Conservation (phyloP, 2,113 vertebrate genomes). For the Patagioenas fasciata region DNA sequence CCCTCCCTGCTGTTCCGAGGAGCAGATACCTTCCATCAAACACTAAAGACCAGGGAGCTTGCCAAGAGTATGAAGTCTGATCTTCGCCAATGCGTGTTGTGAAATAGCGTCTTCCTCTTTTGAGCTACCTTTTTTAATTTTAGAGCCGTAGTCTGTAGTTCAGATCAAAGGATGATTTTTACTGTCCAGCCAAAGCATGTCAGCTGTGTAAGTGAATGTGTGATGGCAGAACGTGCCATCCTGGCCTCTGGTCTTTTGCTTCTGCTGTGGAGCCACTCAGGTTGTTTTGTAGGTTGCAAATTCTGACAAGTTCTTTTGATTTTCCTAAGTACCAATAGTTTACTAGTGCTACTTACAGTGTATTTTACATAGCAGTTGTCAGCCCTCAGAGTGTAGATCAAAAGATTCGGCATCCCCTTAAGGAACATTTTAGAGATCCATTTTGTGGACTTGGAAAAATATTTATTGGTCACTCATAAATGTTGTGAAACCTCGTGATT, state of each 20-base stretch:
- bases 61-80: background rate
- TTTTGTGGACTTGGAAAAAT: background rate
- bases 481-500: background rate
- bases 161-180: background rate
- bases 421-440: background rate
- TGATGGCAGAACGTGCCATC: background rate
- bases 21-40: background rate
- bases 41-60: background rate
- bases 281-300: background rate
- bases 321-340: background rate
- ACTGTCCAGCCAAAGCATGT: background rate
- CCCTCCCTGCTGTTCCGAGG: background rate
- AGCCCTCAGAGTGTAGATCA: background rate
- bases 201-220: background rate
- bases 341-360: background rate
- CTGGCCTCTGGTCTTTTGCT: background rate
- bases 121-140: background rate
- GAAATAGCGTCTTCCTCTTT: background rate
- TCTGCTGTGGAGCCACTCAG: background rate
- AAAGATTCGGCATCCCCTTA: background rate
- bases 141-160: background rate
- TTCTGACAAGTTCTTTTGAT: background rate
- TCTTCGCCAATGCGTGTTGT: rapidly evolving
- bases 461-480: background rate
- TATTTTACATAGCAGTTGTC: background rate